These are phyloP conservation scores for Apteryx mantelli DNA, from an alignment of 2,113 vertebrate species.

Conservation along the genomic window DNA sequence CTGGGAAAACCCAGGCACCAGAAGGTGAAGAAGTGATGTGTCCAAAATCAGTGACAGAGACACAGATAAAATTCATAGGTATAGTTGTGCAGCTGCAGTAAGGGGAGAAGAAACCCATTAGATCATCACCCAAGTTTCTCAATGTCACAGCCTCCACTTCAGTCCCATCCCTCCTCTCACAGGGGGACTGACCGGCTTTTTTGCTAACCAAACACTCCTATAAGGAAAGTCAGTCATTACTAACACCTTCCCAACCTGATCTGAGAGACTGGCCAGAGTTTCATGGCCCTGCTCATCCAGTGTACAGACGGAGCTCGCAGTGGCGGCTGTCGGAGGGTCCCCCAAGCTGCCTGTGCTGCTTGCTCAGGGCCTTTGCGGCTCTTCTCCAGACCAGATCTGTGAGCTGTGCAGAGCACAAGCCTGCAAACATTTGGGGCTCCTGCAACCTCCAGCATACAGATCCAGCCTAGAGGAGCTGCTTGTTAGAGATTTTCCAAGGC, in stretches of 20 bases:
- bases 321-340: not conserved
- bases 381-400: not conserved
- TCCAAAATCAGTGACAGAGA: not conserved
- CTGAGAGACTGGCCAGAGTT: not conserved
- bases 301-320: fast-evolving
- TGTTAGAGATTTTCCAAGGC: not conserved
- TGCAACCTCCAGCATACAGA: fast-evolving
- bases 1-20: not conserved
- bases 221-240: not conserved
- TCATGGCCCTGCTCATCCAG: not conserved
- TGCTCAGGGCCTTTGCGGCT: not conserved
- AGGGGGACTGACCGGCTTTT: not conserved
- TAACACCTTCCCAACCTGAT: not conserved
- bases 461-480: not conserved
- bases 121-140: not conserved
- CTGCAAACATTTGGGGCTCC: not conserved
- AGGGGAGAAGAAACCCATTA: not conserved
- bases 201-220: not conserved
- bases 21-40: not conserved
- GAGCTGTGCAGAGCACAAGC: not conserved
- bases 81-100: not conserved
- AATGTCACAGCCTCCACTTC: not conserved
- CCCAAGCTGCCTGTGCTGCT: not conserved
- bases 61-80: not conserved
- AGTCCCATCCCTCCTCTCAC: not conserved